Evolutionary conservation across 2,797 vertebrate species (phyloP).

Genomic region (Platyrinchus mystaceus): DNA sequence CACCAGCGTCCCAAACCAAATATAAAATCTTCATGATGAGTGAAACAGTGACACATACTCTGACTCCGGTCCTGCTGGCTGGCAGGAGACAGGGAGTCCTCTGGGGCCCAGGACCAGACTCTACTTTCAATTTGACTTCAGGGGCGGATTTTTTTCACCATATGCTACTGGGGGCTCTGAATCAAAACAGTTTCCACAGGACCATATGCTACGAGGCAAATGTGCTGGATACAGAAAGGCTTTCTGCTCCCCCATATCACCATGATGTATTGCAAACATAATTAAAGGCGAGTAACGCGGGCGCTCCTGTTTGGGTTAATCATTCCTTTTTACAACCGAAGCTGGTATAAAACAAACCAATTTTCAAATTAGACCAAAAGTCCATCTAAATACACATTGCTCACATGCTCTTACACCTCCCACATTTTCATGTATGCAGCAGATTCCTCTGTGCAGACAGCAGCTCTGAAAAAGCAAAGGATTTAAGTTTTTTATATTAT

Average conservation of each 20-base stretch:
- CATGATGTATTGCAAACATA: constrained; percentile 83
- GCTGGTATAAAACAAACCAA: constrained; percentile 64
- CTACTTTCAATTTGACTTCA: constrained; percentile 78
- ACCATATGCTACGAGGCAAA: constrained; percentile 79
- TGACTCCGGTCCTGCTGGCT: constrained; percentile 52
- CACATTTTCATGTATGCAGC: neutral
- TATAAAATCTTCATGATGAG: constrained; percentile 83
- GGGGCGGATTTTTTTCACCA: constrained; percentile 74
- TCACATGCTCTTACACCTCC: neutral
- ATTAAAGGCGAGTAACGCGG: constrained; percentile 79
- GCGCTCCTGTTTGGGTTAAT: constrained; percentile 77
- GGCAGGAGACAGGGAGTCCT: constrained; percentile 66
- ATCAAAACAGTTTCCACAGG: constrained; percentile 76
- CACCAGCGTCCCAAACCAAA: constrained; percentile 80
- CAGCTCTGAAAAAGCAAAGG: neutral
- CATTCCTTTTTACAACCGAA: constrained; percentile 75
- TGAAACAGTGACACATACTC: constrained; percentile 80
- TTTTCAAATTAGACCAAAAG: constrained; percentile 71
- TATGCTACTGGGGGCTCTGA: constrained; percentile 80
- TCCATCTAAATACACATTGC: constrained; percentile 49
- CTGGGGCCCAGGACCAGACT: constrained; percentile 71
- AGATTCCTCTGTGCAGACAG: neutral
- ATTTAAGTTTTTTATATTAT: neutral
- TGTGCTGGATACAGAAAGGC: constrained; percentile 74
- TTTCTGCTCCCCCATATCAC: constrained; percentile 76